A percentile compares a stretch with the other conserved stretches of the same genome.
Evolutionary conservation across 2,797 vertebrate species (phyloP).

Genomic region (Anabacerthia variegaticeps): DNA sequence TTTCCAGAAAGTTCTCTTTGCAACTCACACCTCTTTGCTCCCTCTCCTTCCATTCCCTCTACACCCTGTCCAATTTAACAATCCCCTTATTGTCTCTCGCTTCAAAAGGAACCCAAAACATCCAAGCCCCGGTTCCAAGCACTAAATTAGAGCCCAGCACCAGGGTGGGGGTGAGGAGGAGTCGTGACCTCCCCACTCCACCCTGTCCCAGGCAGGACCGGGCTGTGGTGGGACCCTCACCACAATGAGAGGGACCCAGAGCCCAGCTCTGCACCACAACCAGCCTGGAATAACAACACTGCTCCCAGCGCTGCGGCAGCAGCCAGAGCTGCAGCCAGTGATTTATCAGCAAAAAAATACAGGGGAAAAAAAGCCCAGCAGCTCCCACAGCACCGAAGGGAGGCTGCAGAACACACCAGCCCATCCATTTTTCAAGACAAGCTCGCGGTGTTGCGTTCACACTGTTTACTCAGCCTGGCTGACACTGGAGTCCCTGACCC

Average conservation of each 20-base stretch:
- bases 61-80: fast-evolving
- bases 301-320: neutral
- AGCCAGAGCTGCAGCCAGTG: neutral
- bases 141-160: neutral
- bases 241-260: neutral
- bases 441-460: neutral
- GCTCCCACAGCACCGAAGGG: neutral
- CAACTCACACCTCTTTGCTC: neutral
- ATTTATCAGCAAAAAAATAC: neutral
- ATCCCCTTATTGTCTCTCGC: fast-evolving
- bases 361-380: neutral
- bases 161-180: neutral
- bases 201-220: neutral
- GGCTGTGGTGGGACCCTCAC: neutral
- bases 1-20: neutral
- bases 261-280: neutral
- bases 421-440: neutral
- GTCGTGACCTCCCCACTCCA: neutral
- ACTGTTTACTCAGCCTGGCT: neutral
- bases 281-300: neutral
- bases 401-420: neutral
- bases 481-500: neutral
- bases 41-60: neutral
- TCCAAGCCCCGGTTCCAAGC: neutral
- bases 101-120: neutral